These are phyloP conservation scores for Chironomus tentans DNA, from an alignment of 2,888 invertebrate genomes.

Conservation along the genomic window DNA sequence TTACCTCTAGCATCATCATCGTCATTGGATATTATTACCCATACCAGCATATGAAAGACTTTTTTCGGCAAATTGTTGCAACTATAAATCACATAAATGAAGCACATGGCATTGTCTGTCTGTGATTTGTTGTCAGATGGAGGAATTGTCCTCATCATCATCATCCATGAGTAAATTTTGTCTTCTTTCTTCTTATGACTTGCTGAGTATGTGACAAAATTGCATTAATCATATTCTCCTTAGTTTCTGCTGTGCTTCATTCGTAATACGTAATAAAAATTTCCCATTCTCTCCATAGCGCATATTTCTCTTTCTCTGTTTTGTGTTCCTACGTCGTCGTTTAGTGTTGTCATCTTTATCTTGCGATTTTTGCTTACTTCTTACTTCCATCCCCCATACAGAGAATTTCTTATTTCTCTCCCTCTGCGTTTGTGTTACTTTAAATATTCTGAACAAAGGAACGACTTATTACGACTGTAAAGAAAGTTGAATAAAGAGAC, in stretches of 20 bases:
- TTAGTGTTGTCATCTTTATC: no score
- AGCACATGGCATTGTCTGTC: neutral
- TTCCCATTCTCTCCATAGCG: neutral
- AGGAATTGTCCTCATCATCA: neutral
- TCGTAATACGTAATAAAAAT: neutral
- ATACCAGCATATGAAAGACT: neutral
- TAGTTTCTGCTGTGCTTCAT: no score
- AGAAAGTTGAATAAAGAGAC: no score
- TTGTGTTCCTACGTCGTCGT: neutral
- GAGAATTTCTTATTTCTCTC: no score
- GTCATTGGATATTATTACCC: neutral
- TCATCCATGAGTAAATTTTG: neutral
- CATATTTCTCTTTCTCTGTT: no score
- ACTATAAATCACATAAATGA: neutral
- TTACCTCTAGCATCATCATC: neutral
- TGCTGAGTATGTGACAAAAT: slow-evolving; percentile 8
- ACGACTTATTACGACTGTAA: no score
- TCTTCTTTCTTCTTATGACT: no score
- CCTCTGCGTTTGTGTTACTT: no score
- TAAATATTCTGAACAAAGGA: no score
- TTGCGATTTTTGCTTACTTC: no score
- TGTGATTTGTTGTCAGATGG: neutral
- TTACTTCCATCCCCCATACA: no score
- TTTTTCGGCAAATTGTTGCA: neutral
- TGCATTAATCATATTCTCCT: slow-evolving; percentile 14